Evolutionary conservation across 2,888 invertebrate species (phyloP), one percentile per base, ranked within the genome.

Genomic region (Globia sparganii): DNA sequence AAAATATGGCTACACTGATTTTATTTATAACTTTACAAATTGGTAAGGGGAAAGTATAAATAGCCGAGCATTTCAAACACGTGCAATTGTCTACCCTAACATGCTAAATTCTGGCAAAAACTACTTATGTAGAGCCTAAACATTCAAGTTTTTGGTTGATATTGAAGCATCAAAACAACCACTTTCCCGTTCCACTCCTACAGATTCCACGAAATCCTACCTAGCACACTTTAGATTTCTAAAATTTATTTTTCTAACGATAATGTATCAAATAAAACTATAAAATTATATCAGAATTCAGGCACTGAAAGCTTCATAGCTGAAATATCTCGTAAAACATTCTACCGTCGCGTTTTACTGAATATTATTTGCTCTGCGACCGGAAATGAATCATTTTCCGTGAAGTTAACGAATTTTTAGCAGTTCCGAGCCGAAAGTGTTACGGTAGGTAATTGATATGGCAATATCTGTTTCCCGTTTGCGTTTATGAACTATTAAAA

Each of bases 331-430:
- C 78, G 67, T 79, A 86, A 83, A 83, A 80, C 80, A 64, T 59
- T 62, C 62, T 11, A 69, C 28, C 46, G 74, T 73, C 75, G 49
- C 67, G 58, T 77, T 85, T 62, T 64, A 58, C 61, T 34, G 46
- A 80, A 83, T 73, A 82, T 81, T 81, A 87, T 86, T 88, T 86
- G 83, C 80, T 83, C 68, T 43, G 37, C 31, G 28, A 84, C 81
- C 90, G 93, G 92, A 93, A 89, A 89, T 93, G 91, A 93, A 80
- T 91, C 90, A 92, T 90, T 84, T 89, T 87, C 84, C 72, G 65
- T 84, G 85, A 88, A 91, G 84, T 90, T 91, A 91, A 86, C 71
- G 81, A 87, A 87, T 89, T 91, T 91, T 87, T 87, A 77, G 74
- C 56, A 80, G 72, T 84, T 87, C 82, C 85, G 86, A 80, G 78